Base-by-base conservation (phyloP, 1,140 invertebrate species). In the Drosophila ambigua region DNA sequence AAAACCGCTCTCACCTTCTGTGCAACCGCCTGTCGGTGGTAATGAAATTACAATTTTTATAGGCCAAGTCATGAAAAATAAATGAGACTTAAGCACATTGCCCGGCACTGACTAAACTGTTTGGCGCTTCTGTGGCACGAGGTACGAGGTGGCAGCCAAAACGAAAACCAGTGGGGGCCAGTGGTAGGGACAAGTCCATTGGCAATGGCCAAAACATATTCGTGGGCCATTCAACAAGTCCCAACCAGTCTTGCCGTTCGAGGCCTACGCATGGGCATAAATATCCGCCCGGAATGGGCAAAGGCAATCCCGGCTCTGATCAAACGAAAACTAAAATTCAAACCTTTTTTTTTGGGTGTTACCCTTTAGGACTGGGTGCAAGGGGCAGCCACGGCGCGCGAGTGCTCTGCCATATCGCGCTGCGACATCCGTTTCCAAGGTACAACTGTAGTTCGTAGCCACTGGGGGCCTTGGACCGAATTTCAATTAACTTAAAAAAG, bases 11-110 rank as follows among this genome's bases (percentile, higher is more conserved):
- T 59, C 62, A 54, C 69, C 72, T 49, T 57, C 35, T 45, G 16
- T 8, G 53, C n/a, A 45, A 46, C 54, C 55, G 61, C 59, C 78
- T 82, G 76, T 79, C 68, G 64, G 66, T 85, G 78, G 75, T 90
- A 90, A 90, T 90, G 87, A 89, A 90, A 90, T 90, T 90, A 90
- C 85, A 90, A 85, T 90, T 85, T 90, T 79, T 85, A 81, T 84
- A 74, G 78, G 79, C 76, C 75, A 69, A 81, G 62, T 55, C 76
- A 90, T 90, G 87, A 90, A 90, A 90, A 85, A 90, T 90, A 90
- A 90, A 90, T 90, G 87, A 90, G 81, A 80, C 81, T 75, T 90
- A 90, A 90, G 87, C 81, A 74, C 83, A 79, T 82, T 83, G 77
- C 79, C 72, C 16, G 52, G 66, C 46, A 45, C 52, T 57, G 58